These are phyloP conservation scores for Pardosa pseudoannulata DNA, from an alignment of 2,888 invertebrate species.

Conservation along the genomic window DNA sequence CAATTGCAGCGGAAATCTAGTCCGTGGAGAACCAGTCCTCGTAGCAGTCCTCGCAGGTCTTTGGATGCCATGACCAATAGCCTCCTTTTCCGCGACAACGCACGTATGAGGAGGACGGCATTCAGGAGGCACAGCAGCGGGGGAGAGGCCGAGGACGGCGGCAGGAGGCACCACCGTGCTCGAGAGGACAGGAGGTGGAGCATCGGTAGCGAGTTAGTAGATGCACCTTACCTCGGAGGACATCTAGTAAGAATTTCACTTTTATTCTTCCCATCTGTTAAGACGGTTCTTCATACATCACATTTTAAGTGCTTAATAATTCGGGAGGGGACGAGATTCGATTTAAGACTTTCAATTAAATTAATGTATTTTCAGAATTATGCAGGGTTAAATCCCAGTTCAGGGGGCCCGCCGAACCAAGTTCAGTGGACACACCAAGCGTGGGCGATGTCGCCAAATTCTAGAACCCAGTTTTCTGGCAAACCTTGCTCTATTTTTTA, in stretches of 20 bases:
- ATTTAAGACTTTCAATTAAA: too few relatives aligned
- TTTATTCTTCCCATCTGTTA: too few relatives aligned
- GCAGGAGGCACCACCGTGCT: constrained; percentile 24
- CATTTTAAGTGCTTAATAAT: too few relatives aligned
- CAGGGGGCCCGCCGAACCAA: too few relatives aligned
- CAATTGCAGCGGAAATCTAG: constrained; percentile 43
- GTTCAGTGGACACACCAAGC: too few relatives aligned
- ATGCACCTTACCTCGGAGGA: constrained; percentile 39
- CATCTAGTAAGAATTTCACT: constrained; percentile 66
- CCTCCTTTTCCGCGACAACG: constrained; percentile 32
- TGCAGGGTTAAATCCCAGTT: too few relatives aligned
- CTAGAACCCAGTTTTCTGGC: too few relatives aligned
- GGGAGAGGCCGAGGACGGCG: constrained; percentile 58
- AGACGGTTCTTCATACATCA: too few relatives aligned
- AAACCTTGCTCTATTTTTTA: too few relatives aligned
- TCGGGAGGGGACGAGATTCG: too few relatives aligned
- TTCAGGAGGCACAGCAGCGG: constrained; percentile 63
- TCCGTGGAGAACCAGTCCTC: constrained; percentile 53
- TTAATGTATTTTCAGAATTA: too few relatives aligned
- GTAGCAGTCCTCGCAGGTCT: constrained; percentile 16
- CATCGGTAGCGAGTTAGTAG: constrained; percentile 68
- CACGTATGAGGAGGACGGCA: constrained; percentile 33
- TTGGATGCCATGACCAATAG: constrained; percentile 32
- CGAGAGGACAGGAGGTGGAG: constrained; percentile 72
- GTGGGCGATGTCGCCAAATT: too few relatives aligned